Percentiles rank a stretch among this genome's conserved stretches.
phyloP scores from a whole-genome alignment of 1,140 invertebrate species.

The Cotesia glomerata region DNA sequence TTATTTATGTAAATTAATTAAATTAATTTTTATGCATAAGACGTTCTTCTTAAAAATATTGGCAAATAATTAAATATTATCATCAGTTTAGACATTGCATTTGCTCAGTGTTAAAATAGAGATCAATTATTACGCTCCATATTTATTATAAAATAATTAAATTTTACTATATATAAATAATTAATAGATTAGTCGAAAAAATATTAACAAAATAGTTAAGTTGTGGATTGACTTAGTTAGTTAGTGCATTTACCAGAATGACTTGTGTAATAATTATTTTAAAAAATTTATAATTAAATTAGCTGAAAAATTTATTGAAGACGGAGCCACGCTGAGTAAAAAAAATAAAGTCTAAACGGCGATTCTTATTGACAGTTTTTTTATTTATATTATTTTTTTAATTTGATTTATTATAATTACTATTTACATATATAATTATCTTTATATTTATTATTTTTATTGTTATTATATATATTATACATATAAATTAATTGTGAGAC shows the following conservation, averaged over 20 bases:
- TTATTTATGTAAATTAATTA: neutral
- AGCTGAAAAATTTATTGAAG: neutral
- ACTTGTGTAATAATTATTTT: neutral
- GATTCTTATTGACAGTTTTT: slow-evolving; percentile 5
- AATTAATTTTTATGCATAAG: too few species aligned
- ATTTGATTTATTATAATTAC: neutral
- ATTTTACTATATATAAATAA: too few species aligned
- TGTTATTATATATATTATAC: neutral
- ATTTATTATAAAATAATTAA: neutral
- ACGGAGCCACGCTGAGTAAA: slow-evolving; percentile 24
- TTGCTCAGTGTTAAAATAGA: slow-evolving; percentile 10
- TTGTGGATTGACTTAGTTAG: slow-evolving; percentile 1
- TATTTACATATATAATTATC: neutral
- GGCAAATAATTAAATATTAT: neutral
- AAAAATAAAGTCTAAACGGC: slow-evolving; percentile 34
- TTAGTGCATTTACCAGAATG: slow-evolving; percentile 6
- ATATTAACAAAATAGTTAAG: neutral
- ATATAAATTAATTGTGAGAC: slow-evolving; percentile 45
- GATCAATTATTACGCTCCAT: neutral
- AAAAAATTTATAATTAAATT: slow-evolving; percentile 7
- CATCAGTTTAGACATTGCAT: slow-evolving; percentile 14
- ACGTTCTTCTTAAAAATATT: too few species aligned
- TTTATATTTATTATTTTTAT: neutral
- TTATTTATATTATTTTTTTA: neutral
- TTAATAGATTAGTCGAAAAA: neutral